Conservation (phyloP, 2,113 vertebrate genomes). For the Strix aluco region DNA sequence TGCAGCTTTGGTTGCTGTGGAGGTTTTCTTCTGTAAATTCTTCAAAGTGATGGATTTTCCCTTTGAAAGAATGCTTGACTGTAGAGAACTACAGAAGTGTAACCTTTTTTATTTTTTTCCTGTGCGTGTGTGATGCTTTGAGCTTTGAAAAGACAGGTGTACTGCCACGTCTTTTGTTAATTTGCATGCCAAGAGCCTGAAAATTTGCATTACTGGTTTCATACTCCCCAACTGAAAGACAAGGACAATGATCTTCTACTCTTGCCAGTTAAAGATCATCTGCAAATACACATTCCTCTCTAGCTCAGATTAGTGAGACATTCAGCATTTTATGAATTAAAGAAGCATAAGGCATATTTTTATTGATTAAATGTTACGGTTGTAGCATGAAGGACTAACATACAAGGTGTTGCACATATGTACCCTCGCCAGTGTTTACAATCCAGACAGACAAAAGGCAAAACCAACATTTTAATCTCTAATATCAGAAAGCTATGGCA, state of each 20-base stretch:
- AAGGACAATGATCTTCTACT: not conserved
- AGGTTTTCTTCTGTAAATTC: conserved; percentile 48
- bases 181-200: not conserved
- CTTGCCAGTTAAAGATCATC: conserved; percentile 19
- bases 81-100: not conserved
- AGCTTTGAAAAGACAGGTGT: conserved; percentile 40
- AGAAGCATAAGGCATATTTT: not conserved
- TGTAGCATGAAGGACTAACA: not conserved
- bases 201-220: conserved; percentile 30
- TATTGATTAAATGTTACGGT: not conserved
- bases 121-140: not conserved
- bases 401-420: not conserved
- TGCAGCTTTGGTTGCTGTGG: conserved; percentile 18
- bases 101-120: not conserved
- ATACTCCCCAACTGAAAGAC: not conserved
- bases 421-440: not conserved
- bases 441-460: not conserved
- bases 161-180: not conserved
- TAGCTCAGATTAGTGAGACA: not conserved
- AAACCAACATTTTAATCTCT: not conserved
- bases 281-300: not conserved
- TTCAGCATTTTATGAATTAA: not conserved
- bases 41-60: conserved; percentile 62
- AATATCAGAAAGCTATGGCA: not conserved
- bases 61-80: conserved; percentile 54